Percentiles rank a stretch among this genome's conserved stretches.
Evolutionary conservation across 2,113 vertebrate species (phyloP).

Genomic region (Lepus americanus): DNA sequence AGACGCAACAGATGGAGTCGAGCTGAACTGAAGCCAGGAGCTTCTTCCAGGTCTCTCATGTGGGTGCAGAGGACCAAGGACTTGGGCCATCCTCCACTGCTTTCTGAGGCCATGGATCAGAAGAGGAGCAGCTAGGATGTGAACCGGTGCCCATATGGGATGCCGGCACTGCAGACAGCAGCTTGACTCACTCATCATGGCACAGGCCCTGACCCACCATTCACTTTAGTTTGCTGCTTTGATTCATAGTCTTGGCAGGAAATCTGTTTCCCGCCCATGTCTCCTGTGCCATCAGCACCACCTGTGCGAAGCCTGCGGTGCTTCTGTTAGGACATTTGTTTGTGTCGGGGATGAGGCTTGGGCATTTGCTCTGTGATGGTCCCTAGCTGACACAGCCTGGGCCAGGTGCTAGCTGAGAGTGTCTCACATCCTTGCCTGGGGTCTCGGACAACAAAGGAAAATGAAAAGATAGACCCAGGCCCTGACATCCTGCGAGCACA

Average conservation of each 20-base stretch:
- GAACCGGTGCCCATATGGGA: too few relatives aligned
- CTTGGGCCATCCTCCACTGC: too few relatives aligned
- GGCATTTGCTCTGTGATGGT: neutral
- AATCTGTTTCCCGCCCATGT: neutral
- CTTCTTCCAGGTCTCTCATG: too few relatives aligned
- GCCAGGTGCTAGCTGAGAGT: neutral
- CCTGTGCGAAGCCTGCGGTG: neutral
- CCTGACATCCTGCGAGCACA: neutral
- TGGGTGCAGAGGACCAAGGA: too few relatives aligned
- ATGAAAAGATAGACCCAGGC: neutral
- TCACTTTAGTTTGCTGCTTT: constrained; percentile 22
- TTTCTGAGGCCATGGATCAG: too few relatives aligned
- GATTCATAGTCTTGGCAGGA: constrained; percentile 42
- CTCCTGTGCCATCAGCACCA: neutral
- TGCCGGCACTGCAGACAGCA: too few relatives aligned
- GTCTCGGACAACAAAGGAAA: neutral
- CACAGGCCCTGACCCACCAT: neutral
- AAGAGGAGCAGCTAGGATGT: too few relatives aligned
- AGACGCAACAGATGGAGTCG: too few relatives aligned
- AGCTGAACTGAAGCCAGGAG: too few relatives aligned
- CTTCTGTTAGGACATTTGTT: constrained; percentile 61
- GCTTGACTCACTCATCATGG: too few relatives aligned
- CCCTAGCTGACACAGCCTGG: neutral
- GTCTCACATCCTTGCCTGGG: neutral
- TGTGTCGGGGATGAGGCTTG: neutral